These are phyloP conservation scores for Ptyas mucosa DNA, from an alignment of 2,113 vertebrate species.

Conservation along the genomic window DNA sequence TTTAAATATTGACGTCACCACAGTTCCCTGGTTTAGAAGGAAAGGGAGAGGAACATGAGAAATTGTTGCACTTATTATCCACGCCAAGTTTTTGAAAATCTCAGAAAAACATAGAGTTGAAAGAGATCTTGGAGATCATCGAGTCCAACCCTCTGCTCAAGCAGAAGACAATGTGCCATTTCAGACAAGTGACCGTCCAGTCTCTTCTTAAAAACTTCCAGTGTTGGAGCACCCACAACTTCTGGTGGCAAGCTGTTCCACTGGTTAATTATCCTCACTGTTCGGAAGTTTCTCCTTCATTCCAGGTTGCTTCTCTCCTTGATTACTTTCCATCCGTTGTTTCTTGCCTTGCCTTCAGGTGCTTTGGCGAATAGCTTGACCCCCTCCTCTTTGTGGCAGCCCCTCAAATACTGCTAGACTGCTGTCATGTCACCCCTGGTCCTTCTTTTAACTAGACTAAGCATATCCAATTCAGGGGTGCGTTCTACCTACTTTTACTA, in stretches of 20 bases:
- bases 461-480: background rate
- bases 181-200: background rate
- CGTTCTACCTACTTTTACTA: no score
- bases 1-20: slow-evolving; percentile 16
- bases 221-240: background rate
- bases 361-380: no score
- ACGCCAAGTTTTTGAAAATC: background rate
- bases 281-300: background rate
- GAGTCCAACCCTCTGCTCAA: background rate
- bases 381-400: no score
- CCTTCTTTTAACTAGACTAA: background rate
- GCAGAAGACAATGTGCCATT: slow-evolving; percentile 5
- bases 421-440: no score
- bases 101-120: background rate
- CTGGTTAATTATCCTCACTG: background rate
- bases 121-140: background rate
- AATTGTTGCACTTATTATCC: background rate
- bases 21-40: background rate
- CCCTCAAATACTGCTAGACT: no score
- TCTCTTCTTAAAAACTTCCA: background rate
- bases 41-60: slow-evolving; percentile 1
- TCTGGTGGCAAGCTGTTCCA: background rate
- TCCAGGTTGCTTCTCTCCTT: background rate
- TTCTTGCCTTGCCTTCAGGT: no score
- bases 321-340: background rate